Evolutionary conservation across 2,888 invertebrate species (phyloP).

Genomic region (Buathra laborator): DNA sequence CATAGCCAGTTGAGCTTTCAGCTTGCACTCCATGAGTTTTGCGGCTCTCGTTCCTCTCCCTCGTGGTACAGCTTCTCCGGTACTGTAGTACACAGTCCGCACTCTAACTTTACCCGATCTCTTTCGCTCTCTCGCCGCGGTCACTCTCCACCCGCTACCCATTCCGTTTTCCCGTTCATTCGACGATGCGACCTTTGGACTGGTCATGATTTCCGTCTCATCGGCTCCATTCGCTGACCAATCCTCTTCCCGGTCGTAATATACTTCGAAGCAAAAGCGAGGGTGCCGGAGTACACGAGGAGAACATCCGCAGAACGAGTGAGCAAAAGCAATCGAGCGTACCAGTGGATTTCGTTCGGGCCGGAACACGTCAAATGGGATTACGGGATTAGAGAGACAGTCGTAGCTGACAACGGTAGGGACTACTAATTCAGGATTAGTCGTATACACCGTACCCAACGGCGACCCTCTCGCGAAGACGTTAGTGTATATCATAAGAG

Average conservation of each 20-base stretch:
- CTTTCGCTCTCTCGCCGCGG: background rate
- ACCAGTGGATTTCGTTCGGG: slow-evolving; percentile 10
- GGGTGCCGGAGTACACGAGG: background rate
- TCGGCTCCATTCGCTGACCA: slow-evolving; percentile 50
- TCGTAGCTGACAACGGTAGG: slow-evolving; percentile 41
- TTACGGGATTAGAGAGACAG: slow-evolving; percentile 45
- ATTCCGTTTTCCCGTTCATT: slow-evolving; percentile 39
- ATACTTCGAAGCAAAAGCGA: background rate
- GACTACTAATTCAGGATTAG: slow-evolving; percentile 55
- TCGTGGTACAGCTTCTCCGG: slow-evolving; percentile 44
- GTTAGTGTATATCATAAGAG: background rate
- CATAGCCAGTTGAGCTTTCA: slow-evolving; percentile 51
- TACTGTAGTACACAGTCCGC: background rate
- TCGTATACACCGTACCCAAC: slow-evolving; percentile 4
- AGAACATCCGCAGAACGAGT: background rate
- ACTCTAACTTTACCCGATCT: slow-evolving; percentile 32
- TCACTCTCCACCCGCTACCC: background rate
- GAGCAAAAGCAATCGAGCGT: slow-evolving; percentile 43
- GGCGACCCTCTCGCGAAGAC: background rate
- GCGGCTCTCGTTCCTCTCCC: slow-evolving; percentile 50
- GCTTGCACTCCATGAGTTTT: slow-evolving; percentile 48
- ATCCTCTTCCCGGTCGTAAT: slow-evolving; percentile 34
- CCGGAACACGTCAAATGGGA: slow-evolving; percentile 54
- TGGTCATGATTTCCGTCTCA: slow-evolving; percentile 56
- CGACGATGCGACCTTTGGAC: slow-evolving; percentile 35